Base-by-base conservation (phyloP, 2,797 vertebrate genomes). In the Propithecus perrieri region DNA sequence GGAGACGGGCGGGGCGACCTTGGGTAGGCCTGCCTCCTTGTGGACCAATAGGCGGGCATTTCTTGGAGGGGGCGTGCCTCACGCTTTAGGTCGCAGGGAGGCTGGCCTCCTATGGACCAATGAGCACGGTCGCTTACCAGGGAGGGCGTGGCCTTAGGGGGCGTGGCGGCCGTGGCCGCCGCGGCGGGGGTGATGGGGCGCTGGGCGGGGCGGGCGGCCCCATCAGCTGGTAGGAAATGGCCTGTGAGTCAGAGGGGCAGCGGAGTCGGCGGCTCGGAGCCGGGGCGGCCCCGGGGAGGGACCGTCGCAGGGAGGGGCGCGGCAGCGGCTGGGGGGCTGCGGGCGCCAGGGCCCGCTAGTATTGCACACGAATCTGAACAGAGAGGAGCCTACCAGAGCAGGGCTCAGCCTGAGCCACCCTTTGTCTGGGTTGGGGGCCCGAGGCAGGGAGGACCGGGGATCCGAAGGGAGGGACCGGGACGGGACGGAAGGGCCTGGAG, bases 141-240 rank as follows among this genome's bases (percentile, higher is more conserved):
- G 72, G 72, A 6, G 50, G 92, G 95, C 55, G 97, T 91, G 90
- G 94, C 24, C 57, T 71, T 1, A 83, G 96, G 95, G 97, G 97
- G 97, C 91, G 97, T 95, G 98, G 96, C 89, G 41, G 94, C 43
- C 35, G 15, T 61, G 24, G 71, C 43, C 0, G 41, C 59, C 0
- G n/a, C 72, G 35, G 84, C 28, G 74, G 94, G 87, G 96, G 97
- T 71, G 96, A 57, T 53, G 38, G 75, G 96, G 95, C 84, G 10
- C 94, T 93, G 97, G 98, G 97, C 93, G 98, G 97, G 97, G 97
- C 97, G 94, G 97, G 98, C 94, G 85, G 97, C 93, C 95, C 97
- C 97, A 97, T 98, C 98, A 98, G 98, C 98, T 98, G 98, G 98
- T 98, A 98, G 98, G 97, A 98, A 98, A 98, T 98, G 98, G 97